Evolutionary conservation across 2,888 invertebrate species (phyloP), one percentile per base, ranked within the genome.

Genomic region (Trimorus sp.): DNA sequence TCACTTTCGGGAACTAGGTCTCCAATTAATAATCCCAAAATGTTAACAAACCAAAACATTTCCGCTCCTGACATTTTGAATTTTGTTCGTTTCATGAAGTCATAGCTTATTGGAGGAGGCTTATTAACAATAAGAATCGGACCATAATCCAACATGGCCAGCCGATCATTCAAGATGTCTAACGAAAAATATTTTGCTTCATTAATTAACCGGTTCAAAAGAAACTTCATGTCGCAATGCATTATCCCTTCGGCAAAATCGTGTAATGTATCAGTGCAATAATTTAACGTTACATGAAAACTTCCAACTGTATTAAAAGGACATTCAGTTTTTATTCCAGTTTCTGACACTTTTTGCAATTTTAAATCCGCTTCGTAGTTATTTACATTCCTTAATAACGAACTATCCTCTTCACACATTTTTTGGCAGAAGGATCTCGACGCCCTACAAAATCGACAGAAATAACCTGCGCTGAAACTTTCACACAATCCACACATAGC

Each of bases 31-130:
- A 74, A 16, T 11, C 65, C 56, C 58, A 63, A 74, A 12, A 65
- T 58, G 5, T 58, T 26, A 4, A 65, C 26, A 38, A 74, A 74
- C 8, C 38, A 58, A 49, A 65, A 49, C 73, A 74, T 74, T 40
- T 74, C 63, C 2, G 73, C 26, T 26, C 26, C 26, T 26, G 73
- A 49, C 73, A 73, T 73, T 63, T 63, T n/a, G 37, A 63, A 56
- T 63, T 73, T 73, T 15, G 26, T 15, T 56, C 58, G 63, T 48
- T 54, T 54, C 15, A 37, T 37, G 42, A 54, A 54, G 26, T 63
- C 53, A 7, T 7, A 56, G 37, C n/a, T 56, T 12, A 49, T 49
- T 49, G 0, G 14, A 15, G 49, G 49, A 11, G 58, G 68, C 36
- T 68, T 45, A 16, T 68, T 56, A 48, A n/a, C 9, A 7, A 45